Base-by-base conservation (phyloP, 1,140 invertebrate genomes). In the Apis laboriosa region DNA sequence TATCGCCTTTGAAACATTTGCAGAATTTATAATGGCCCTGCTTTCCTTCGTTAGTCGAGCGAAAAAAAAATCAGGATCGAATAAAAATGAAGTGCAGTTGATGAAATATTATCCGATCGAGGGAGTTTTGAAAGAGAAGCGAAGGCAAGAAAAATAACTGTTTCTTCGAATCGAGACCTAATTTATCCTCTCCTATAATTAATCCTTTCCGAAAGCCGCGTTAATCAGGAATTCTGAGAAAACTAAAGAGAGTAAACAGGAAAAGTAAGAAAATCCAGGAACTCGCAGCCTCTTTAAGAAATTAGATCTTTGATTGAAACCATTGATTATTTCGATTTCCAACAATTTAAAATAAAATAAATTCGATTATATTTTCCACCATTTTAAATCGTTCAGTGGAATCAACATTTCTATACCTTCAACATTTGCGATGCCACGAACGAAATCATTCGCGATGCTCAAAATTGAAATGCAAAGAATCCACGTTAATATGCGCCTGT, bases 1-100 rank as follows among this genome's bases (percentile, higher is more conserved):
- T 63, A 34, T 49, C 56, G 68, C 21, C 24, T 72, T 11, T 56
- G 63, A 67, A 77, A 68, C 63, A 68, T 77, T 56, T n/a, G n/a
- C 21, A 19, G 53, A 49, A 77, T 77, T 77, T 56, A 56, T 56
- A 77, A 77, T 9, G 9, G 21, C 9, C 21, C 24, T 8, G 53
- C 28, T 34, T 19, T 53, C 68, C 51, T 71, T 53, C n/a, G 68
- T 43, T 43, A 24, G 60, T 64, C 24, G 9, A 15, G 8, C 24
- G 61, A 28, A 28, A 15, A 8, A 3, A 11, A 3, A 9, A 21
- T 8, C 8, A 1, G 2, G n/a, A 2, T 58, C 58, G 28, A 49
- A 61, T 2, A 12, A 15, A 61, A 63, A 53, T 53, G 28, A 43
- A 64, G 51, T 8, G 51, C 51, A n/a, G 53, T 34, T 60, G n/a